Base-by-base conservation (phyloP, 2,113 vertebrate genomes). In the Cyprinus carpio region DNA sequence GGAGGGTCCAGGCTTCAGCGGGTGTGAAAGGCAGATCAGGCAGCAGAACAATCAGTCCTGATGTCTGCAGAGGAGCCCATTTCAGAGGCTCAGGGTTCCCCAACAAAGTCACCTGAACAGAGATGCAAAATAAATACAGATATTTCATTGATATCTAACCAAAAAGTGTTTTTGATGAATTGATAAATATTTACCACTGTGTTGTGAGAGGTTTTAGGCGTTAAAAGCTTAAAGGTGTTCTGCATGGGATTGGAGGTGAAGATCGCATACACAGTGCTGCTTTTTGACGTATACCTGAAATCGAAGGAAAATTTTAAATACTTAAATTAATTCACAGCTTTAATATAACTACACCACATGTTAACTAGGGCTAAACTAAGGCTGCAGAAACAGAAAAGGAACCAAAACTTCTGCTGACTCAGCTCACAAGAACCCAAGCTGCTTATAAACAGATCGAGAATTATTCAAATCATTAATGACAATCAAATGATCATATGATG, bases 21-120 rank as follows among this genome's bases (percentile, higher is more conserved):
- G 90, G 82, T 20, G 87, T 82, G 0, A 78, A 90, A 0, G 90
- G 89, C 62, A 95, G 0, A 2, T 25, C 65, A 1, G 97, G 96
- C 88, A 99, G 88, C 0, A 90, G 83, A n/a, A 99, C 1, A 0
- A 91, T 75, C 18, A 99, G 87, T 3, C 96, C 96, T 4, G 82
- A 18, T 0, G 81, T 85, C 0, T 89, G 84, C 16, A 90, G 23
- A 0, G 71, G 15, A 11, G 93, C 88, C 97, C 98, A 99, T 49
- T 93, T 62, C 84, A 99, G 91, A 4, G 90, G 60, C 0, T 84
- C 87, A 0, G 82, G 62, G 60, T 90, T 25, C 0, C 97, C 97
- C 91, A 99, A 10, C 92, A 99, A 54, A 54, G 93, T 95, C 90
- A 97, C 94, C 98, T 99, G 46, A 82, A 88, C 58, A 84, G 25